These are phyloP conservation scores for Formica selysi DNA, from an alignment of 1,140 invertebrate genomes.

Conservation along the genomic window DNA sequence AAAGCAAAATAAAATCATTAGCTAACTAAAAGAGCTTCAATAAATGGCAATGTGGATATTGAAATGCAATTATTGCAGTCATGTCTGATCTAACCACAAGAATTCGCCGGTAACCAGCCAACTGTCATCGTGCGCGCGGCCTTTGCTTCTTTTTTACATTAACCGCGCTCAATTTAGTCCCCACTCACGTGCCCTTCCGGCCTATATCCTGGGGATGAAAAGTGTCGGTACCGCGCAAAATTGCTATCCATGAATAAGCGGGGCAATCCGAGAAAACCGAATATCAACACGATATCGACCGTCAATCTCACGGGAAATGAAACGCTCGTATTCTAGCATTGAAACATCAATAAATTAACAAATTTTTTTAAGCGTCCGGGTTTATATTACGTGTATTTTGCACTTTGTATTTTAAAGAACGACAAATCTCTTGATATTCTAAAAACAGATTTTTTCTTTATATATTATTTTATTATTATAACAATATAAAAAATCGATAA, in stretches of 20 bases:
- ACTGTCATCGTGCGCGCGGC: conserved; percentile 52
- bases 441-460: no score
- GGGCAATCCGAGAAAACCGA: neutral
- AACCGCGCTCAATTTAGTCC: conserved; percentile 74
- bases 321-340: neutral
- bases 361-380: neutral
- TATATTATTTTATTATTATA: no score
- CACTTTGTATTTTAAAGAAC: neutral
- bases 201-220: conserved; percentile 13
- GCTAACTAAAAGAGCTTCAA: neutral
- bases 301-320: conserved; percentile 18
- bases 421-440: no score
- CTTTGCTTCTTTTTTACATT: conserved; percentile 67
- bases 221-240: neutral
- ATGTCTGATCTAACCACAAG: conserved; percentile 73
- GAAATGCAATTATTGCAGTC: conserved; percentile 78
- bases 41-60: conserved; percentile 37
- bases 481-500: no score
- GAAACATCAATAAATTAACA: neutral
- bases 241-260: neutral
- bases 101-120: conserved; percentile 59
- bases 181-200: conserved; percentile 11
- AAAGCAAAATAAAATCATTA: conserved; percentile 16
- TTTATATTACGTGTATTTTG: neutral
- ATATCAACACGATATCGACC: neutral